These are phyloP conservation scores for Ctenoplectra terminalis DNA, from an alignment of 1,140 invertebrate genomes.

Conservation along the genomic window DNA sequence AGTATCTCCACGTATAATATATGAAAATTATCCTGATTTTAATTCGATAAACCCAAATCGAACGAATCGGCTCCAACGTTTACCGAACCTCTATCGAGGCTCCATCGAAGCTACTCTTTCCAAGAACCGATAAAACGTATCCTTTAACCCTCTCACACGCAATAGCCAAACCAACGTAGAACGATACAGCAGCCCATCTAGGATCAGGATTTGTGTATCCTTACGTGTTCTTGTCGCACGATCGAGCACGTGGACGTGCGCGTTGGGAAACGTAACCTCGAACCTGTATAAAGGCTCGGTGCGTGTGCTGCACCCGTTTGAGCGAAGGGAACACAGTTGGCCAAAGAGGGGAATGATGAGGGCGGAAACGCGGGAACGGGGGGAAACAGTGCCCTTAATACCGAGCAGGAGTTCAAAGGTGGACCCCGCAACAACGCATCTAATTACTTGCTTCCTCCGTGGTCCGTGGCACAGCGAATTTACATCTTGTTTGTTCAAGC, in stretches of 20 bases:
- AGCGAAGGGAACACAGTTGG: slow-evolving; percentile 32
- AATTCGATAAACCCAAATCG: neutral
- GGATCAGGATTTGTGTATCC: slow-evolving; percentile 60
- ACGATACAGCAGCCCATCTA: neutral
- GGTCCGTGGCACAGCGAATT: slow-evolving; percentile 72
- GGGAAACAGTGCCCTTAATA: slow-evolving; percentile 74
- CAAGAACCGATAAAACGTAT: neutral
- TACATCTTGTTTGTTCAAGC: slow-evolving; percentile 81
- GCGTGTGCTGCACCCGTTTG: slow-evolving; percentile 46
- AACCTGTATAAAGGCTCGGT: slow-evolving; percentile 34
- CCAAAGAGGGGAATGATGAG: slow-evolving; percentile 36
- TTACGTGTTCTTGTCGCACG: slow-evolving; percentile 54
- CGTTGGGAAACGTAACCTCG: slow-evolving; percentile 3
- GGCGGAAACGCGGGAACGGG: neutral
- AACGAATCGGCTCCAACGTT: no score
- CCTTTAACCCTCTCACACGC: neutral
- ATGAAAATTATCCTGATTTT: no score
- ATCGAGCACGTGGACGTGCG: slow-evolving; percentile 55
- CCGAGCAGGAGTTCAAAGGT: slow-evolving; percentile 78
- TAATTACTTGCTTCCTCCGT: slow-evolving; percentile 80
- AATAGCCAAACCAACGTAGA: neutral
- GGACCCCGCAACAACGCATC: slow-evolving; percentile 79
- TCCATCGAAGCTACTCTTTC: neutral
- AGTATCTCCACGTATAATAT: no score
- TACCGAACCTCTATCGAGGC: no score